Evolutionary conservation across 2,113 vertebrate species (phyloP), one percentile per base, ranked within the genome.

Genomic region (Toxotes jaculatrix): DNA sequence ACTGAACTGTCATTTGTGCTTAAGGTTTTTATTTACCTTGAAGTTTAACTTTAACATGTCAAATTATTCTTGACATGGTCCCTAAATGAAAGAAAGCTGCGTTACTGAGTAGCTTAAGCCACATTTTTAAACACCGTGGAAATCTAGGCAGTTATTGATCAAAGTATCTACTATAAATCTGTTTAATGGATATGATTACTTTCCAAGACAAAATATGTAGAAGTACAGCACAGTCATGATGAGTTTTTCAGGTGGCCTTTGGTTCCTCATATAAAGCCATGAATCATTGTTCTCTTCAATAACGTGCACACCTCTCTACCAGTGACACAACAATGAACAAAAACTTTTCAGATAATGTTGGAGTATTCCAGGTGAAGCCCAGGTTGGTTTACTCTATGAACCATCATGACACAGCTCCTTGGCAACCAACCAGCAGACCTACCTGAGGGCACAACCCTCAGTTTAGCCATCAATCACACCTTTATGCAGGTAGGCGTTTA

Each of bases 401-500:
- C 45, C 23, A 76, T 87, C 57, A 71, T 8, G 32, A 74, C 36
- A 77, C 17, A 47, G 27, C 42, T 65, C 80, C 67, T 63, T 63
- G 45, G 80, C 76, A 85, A 89, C 85, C 43, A 74, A 63, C 59
- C 53, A 68, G 49, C 67, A 83, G 73, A 83, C 55, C 63, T 43
- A 84, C 89, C 89, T 79, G 62, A 77, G 87, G 92, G 74, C 87
- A 79, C 77, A 90, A 80, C 51, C 80, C 87, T 64, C 71, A 88
- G 81, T 73, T 86, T 63, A 89, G 75, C 82, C 87, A 92, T 94
- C 90, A 92, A 89, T 94, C 89, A 92, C 87, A 91, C 85, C 85
- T 91, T 87, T 76, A 88, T 87, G 82, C 90, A 93, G 90, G 92
- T 92, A 89, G 88, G 86, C 78, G 64, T 92, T 93, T 91, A 92